A percentile compares a stretch with the other conserved stretches of the same genome.
phyloP scores from a whole-genome alignment of 2,113 vertebrate genomes.

The human region DNA sequence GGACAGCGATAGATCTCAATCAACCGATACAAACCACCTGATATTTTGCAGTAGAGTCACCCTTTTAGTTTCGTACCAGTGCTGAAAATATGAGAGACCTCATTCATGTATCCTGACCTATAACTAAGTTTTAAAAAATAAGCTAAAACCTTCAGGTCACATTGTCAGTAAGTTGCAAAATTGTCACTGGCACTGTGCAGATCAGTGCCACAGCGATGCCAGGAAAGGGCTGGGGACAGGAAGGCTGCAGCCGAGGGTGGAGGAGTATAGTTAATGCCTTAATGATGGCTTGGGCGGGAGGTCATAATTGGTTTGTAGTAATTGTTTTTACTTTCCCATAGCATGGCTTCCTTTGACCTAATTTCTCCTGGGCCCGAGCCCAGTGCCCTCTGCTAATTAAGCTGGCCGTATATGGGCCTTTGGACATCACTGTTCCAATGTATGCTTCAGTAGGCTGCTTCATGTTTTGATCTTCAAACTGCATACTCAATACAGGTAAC shows the following conservation, averaged over 20 bases:
- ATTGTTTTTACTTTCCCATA: neutral
- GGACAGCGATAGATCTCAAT: neutral
- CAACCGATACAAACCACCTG: neutral
- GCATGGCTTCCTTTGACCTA: neutral
- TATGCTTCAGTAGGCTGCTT: neutral
- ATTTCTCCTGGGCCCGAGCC: neutral
- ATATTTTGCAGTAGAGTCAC: neutral
- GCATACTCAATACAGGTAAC: neutral
- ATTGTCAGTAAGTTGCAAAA: neutral
- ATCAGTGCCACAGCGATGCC: neutral
- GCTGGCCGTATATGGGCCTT: neutral
- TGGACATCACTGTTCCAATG: neutral
- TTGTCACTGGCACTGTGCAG: neutral
- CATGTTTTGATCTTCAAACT: neutral
- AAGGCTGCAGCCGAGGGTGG: neutral
- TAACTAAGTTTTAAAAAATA: neutral
- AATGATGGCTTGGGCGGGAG: neutral
- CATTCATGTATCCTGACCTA: neutral
- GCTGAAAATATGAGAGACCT: neutral
- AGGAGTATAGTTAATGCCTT: neutral
- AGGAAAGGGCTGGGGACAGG: neutral
- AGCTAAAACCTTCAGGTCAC: neutral
- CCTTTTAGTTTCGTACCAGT: neutral
- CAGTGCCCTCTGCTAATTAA: constrained; percentile 10
- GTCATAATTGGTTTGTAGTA: neutral